Percentiles rank a stretch among this genome's conserved stretches.
Evolutionary conservation across 2,113 vertebrate species (phyloP).

Genomic region (Lasiurus cinereus): DNA sequence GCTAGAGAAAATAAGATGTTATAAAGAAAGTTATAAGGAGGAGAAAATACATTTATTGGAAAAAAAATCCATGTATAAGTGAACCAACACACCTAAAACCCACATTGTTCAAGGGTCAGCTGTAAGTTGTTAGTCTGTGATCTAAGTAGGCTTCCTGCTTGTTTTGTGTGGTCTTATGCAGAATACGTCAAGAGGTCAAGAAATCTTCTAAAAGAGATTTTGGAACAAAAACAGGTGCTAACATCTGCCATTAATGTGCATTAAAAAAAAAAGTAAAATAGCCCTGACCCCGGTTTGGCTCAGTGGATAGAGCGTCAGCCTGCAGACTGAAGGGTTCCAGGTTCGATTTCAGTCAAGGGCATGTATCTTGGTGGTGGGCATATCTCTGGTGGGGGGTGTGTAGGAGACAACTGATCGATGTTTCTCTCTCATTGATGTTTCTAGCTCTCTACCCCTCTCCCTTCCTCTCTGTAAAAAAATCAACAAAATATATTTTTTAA

Average conservation of each 20-base stretch:
- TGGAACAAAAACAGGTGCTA: background rate
- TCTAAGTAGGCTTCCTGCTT: background rate
- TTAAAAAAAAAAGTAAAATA: background rate
- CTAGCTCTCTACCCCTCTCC: no score
- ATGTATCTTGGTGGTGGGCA: no score
- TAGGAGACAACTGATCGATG: no score
- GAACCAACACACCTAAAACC: background rate
- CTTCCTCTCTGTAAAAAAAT: no score
- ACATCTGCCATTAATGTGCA: background rate
- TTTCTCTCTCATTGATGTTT: no score
- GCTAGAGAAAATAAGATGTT: background rate
- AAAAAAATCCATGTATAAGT: background rate
- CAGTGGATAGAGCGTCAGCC: no score
- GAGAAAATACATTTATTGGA: background rate
- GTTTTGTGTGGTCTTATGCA: background rate
- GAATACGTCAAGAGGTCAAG: background rate
- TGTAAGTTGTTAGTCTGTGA: background rate
- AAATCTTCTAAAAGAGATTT: background rate
- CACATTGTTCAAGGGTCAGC: no score
- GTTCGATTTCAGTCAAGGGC: no score
- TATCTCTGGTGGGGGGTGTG: no score
- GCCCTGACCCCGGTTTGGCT: no score
- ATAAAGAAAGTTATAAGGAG: background rate
- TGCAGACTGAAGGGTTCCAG: no score
- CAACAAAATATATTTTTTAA: no score